phyloP scores from a whole-genome alignment of 2,113 vertebrate species.

The Ploceus nigricollis region DNA sequence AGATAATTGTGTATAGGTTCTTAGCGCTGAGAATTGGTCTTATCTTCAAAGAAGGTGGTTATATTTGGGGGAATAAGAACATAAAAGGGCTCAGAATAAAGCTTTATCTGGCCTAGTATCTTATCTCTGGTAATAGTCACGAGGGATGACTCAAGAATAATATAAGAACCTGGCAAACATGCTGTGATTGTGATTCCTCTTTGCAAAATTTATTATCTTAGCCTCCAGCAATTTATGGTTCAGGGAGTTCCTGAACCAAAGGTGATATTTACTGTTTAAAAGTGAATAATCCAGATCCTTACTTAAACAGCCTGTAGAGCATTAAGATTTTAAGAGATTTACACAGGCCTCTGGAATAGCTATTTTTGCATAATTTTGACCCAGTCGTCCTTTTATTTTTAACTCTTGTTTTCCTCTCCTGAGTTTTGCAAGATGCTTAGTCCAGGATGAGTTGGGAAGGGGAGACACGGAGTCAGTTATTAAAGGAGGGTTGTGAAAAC shows the following conservation, averaged over 20 bases:
- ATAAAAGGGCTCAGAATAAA: not conserved
- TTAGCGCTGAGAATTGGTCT: not conserved
- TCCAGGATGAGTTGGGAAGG: not conserved
- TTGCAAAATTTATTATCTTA: conserved; percentile 38
- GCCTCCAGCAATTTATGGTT: conserved; percentile 45
- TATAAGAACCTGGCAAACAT: not conserved
- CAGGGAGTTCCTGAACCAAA: conserved; percentile 29
- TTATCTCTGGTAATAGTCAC: not conserved
- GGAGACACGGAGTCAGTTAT: not conserved
- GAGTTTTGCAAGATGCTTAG: not conserved
- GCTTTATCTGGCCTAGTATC: not conserved
- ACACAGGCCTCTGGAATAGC: not conserved
- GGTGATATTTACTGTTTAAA: conserved; percentile 24
- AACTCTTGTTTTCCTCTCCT: too few relatives aligned
- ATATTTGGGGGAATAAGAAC: not conserved
- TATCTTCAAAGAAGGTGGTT: not conserved
- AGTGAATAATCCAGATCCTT: not conserved
- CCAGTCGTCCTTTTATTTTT: not conserved
- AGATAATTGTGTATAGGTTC: not conserved
- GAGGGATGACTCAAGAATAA: not conserved
- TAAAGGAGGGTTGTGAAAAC: not conserved
- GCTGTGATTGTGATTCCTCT: conserved; percentile 1
- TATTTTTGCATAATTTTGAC: not conserved
- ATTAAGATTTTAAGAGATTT: not conserved
- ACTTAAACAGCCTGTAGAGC: not conserved